phyloP scores from a whole-genome alignment of 2,113 vertebrate genomes.

The Fulmarus glacialis region DNA sequence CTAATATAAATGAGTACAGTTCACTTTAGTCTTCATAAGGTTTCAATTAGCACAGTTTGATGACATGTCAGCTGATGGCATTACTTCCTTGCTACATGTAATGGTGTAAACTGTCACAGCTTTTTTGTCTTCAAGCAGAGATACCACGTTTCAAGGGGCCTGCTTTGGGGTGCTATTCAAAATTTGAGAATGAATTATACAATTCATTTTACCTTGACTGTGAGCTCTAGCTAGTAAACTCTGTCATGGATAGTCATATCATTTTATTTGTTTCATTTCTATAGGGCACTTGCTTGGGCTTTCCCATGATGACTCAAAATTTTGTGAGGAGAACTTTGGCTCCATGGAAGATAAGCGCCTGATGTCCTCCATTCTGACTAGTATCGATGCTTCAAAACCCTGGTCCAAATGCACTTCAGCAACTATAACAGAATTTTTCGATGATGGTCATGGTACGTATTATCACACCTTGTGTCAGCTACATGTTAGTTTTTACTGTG shows the following conservation, averaged over 20 bases:
- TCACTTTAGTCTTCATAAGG: not conserved
- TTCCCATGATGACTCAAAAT: slow-evolving; percentile 97
- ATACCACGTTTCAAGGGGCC: not conserved
- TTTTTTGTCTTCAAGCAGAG: not conserved
- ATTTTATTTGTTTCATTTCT: not conserved
- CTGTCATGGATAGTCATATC: not conserved
- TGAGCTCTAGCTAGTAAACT: not conserved
- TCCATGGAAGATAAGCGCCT: slow-evolving; percentile 94
- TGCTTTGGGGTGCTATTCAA: not conserved
- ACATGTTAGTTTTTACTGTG: not conserved
- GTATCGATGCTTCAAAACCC: slow-evolving; percentile 96
- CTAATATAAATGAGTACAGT: not conserved
- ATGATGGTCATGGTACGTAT: slow-evolving; percentile 93
- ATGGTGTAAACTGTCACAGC: not conserved
- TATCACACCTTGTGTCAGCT: not conserved
- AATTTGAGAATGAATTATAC: not conserved
- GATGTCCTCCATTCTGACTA: slow-evolving; percentile 97
- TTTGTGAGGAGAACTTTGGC: slow-evolving; percentile 95
- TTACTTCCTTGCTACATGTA: not conserved
- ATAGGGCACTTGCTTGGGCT: slow-evolving; percentile 94
- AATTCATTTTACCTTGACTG: not conserved
- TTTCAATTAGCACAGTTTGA: not conserved
- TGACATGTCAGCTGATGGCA: not conserved
- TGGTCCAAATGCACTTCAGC: slow-evolving; percentile 98
- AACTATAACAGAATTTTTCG: slow-evolving; percentile 96